These are phyloP conservation scores for Alethe castanea DNA, from an alignment of 2,113 vertebrate genomes.

Conservation along the genomic window DNA sequence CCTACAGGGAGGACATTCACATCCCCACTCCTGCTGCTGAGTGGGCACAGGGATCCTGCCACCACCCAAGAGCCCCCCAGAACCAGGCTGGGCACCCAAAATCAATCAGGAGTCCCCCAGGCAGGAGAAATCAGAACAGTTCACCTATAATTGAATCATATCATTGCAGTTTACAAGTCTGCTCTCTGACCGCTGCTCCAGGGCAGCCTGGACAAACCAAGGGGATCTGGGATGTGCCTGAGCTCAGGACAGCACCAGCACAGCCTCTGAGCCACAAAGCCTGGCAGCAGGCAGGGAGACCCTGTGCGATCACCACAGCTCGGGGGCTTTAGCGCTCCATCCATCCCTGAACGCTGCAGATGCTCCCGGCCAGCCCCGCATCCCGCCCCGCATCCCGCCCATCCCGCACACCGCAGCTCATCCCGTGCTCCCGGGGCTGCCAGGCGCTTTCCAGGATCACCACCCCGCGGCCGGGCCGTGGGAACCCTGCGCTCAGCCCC, in stretches of 20 bases:
- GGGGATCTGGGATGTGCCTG: fast-evolving
- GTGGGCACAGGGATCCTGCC: neutral
- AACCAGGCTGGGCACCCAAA: neutral
- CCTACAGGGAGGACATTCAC: neutral
- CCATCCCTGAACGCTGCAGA: neutral
- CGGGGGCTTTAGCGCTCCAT: neutral
- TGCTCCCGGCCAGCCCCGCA: neutral
- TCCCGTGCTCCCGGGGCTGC: neutral
- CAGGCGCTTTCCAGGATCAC: neutral
- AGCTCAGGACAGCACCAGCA: neutral
- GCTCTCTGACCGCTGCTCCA: fast-evolving
- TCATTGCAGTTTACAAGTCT: neutral
- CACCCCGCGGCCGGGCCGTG: conserved; percentile 46
- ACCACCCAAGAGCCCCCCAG: neutral
- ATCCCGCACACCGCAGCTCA: fast-evolving
- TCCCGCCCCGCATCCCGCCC: neutral
- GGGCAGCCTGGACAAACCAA: neutral
- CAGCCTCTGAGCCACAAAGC: neutral
- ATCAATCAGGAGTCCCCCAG: neutral
- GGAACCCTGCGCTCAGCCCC: conserved; percentile 53
- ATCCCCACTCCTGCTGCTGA: neutral
- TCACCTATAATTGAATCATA: neutral
- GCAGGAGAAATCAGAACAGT: neutral
- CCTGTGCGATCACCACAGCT: neutral
- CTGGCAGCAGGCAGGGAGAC: neutral